Evolutionary conservation across 2,888 invertebrate species (phyloP), one percentile per base, ranked within the genome.

Genomic region (Heliconius cydno): DNA sequence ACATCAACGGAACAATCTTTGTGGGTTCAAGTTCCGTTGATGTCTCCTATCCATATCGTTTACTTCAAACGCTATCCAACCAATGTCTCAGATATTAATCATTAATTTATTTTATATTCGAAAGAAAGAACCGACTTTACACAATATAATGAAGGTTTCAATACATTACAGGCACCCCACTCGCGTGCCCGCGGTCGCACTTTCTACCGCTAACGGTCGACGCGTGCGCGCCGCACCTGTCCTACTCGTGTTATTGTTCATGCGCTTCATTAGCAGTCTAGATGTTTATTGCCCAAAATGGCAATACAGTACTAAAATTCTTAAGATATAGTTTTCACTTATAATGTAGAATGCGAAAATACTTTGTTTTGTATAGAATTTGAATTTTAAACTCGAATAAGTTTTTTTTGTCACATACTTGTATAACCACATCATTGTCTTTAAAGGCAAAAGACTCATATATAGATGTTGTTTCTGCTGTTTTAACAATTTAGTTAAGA

Each of bases 151-250:
- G 46, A 72, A 78, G 65, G 52, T 25, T 13, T 34, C 46, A n/a
- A 78, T 52, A 41, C 15, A 74, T 75, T n/a, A 83, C 87, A 85
- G 92, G 81, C 88, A 88, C 89, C 88, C 86, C 88, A 91, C 86
- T 94, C 91, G 95, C 95, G 94, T 94, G 95, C 94, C 92, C 92
- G 93, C 92, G 92, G 92, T 94, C 94, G 94, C 91, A 94, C 95
- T 95, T 95, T 95, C 94, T 94, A 94, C 93, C 88, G 92, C 92
- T 94, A 95, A 94, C 94, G 95, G 95, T 94, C 92, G 94, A 90
- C 94, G 94, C 94, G 94, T 94, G 94, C 94, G 92, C 90, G 86
- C 82, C 83, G 90, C 94, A 94, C 94, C 95, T 94, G 94, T 94
- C 94, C 86, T 89, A 92, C 91, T 90, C 88, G 85, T 86, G 86